These are phyloP conservation scores for Ciconia stormi DNA, from an alignment of 2,113 vertebrate species.

Conservation along the genomic window DNA sequence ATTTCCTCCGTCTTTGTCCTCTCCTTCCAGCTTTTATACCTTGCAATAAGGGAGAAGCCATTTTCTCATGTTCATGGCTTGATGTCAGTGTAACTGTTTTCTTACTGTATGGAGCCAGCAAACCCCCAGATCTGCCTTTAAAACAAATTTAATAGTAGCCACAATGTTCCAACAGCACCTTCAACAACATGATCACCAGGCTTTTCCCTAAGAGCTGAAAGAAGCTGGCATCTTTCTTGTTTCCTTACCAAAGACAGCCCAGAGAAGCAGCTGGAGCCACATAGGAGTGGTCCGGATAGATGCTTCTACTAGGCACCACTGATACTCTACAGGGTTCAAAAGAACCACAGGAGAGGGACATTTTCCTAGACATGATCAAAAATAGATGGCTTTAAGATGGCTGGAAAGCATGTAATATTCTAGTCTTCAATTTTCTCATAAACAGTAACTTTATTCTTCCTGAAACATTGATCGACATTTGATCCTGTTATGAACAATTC, in stretches of 20 bases:
- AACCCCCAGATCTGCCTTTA: background rate
- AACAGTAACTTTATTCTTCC: slow-evolving; percentile 12
- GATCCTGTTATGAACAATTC: slow-evolving; percentile 21
- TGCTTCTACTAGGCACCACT: background rate
- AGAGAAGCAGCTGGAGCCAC: background rate
- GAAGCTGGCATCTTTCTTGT: background rate
- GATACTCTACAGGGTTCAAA: background rate
- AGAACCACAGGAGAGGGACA: background rate
- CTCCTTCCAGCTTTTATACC: background rate
- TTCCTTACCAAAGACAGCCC: background rate
- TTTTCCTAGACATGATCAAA: background rate
- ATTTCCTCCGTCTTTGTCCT: background rate
- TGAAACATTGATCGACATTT: background rate
- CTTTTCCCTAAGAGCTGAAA: background rate
- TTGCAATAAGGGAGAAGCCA: background rate
- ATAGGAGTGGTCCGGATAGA: background rate
- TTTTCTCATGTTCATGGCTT: background rate
- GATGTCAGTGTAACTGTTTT: background rate
- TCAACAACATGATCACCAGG: background rate
- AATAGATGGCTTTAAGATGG: background rate
- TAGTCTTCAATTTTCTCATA: background rate
- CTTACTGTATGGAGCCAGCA: background rate
- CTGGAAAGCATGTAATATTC: background rate
- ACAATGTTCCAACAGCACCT: background rate
- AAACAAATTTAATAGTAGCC: background rate